Evolutionary conservation across 2,797 vertebrate genomes (phyloP).

Genomic region (Phrynocephalus forsythii): DNA sequence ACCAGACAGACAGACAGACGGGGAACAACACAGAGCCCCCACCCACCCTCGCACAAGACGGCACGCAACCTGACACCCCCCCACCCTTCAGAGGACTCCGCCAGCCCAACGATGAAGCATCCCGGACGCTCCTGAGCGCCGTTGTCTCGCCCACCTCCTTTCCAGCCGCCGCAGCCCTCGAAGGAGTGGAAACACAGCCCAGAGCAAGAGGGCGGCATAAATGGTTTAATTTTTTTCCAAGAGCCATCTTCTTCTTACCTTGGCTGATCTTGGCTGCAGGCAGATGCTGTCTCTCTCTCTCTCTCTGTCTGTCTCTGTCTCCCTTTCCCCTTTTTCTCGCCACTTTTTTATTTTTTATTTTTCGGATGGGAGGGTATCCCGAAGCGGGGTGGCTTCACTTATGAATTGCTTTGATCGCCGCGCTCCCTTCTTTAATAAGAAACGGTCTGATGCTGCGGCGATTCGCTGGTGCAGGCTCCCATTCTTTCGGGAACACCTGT

Average conservation of each 20-base stretch:
- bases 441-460: constrained; percentile 54
- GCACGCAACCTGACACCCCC: constrained; percentile 56
- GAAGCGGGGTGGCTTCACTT: not conserved
- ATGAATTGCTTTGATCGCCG: constrained; percentile 29
- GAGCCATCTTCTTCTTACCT: constrained; percentile 73
- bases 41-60: not conserved
- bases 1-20: no score
- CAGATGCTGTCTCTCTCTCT: constrained; percentile 19
- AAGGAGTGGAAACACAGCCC: constrained; percentile 32
- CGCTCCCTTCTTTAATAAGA: constrained; percentile 71
- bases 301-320: no score
- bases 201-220: not conserved
- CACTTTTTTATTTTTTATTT: not conserved
- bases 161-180: not conserved
- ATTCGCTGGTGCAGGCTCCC: constrained; percentile 73
- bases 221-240: constrained; percentile 4
- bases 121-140: no score
- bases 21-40: not conserved
- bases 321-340: no score
- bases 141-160: no score
- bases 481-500: constrained; percentile 83
- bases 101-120: not conserved
- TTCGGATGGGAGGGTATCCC: not conserved
- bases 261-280: constrained; percentile 49
- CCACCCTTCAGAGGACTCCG: constrained; percentile 28